A percentile compares a stretch with the other conserved stretches of the same genome.
Evolutionary conservation across 2,797 vertebrate species (phyloP).

Genomic region (Ptychobarbus kaznakovi): DNA sequence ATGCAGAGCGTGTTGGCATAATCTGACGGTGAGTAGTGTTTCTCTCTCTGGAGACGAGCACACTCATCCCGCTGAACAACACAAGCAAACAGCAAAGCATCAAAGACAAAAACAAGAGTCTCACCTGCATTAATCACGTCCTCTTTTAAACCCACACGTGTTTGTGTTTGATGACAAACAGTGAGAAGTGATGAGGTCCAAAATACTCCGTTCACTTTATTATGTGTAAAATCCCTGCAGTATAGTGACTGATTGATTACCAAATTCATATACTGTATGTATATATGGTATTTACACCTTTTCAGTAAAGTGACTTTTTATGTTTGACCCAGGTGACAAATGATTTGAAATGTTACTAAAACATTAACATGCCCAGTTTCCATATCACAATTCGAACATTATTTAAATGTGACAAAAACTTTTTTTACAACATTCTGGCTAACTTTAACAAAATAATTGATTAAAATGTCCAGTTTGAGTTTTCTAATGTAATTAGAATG

Average conservation of each 20-base stretch:
- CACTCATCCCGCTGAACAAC: conserved; percentile 22
- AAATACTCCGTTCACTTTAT: neutral
- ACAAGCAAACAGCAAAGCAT: conserved; percentile 25
- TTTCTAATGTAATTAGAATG: neutral
- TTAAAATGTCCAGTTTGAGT: no score
- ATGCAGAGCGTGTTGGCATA: conserved; percentile 44
- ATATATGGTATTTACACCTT: neutral
- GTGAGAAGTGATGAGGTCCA: neutral
- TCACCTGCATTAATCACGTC: conserved; percentile 5
- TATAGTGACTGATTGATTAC: neutral
- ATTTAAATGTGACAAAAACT: no score
- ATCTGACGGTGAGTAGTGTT: conserved; percentile 42
- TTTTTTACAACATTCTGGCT: no score
- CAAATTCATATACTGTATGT: neutral
- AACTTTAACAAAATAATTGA: no score
- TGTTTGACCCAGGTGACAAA: neutral
- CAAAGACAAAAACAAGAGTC: conserved; percentile 31
- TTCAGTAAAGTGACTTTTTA: no score
- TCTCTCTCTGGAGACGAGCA: conserved; percentile 32
- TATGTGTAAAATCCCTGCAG: neutral
- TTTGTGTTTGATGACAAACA: conserved; percentile 13
- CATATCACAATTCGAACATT: no score
- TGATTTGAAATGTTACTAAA: neutral
- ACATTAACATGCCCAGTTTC: neutral
- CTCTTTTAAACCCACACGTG: neutral